Percentiles rank a stretch among this genome's conserved stretches.
phyloP scores from a whole-genome alignment of 2,888 invertebrate species.

The Oscheius sp. region DNA sequence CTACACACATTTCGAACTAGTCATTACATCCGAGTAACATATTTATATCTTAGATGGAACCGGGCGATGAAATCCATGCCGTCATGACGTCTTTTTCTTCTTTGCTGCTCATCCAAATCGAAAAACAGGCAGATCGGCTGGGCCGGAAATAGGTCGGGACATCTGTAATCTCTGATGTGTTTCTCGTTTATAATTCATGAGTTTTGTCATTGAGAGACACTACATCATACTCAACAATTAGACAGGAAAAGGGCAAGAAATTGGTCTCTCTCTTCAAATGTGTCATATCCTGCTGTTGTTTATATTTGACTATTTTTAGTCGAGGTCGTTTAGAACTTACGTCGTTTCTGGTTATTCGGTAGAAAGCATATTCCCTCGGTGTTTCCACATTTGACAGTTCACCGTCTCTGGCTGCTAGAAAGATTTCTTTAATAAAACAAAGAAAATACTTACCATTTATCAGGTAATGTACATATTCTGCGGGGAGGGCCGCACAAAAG shows the following conservation, averaged over 20 bases:
- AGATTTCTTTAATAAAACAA: neutral
- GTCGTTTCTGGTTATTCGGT: conserved; percentile 28
- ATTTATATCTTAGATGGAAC: conserved; percentile 20
- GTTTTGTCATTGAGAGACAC: neutral
- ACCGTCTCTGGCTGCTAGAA: conserved; percentile 32
- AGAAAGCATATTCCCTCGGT: conserved; percentile 32
- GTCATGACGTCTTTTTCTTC: neutral
- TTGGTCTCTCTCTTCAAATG: neutral
- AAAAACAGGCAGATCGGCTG: conserved; percentile 49
- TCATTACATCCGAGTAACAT: conserved; percentile 10
- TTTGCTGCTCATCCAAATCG: conserved; percentile 49
- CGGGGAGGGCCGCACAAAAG: conserved; percentile 46
- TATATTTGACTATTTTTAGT: too few species aligned
- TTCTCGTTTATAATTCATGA: neutral
- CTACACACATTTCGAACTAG: neutral
- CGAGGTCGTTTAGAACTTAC: conserved; percentile 5
- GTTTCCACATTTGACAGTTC: conserved; percentile 25
- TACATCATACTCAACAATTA: neutral
- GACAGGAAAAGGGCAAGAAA: neutral
- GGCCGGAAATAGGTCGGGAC: conserved; percentile 34
- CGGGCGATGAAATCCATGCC: too few species aligned
- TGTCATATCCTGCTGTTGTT: too few species aligned
- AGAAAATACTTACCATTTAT: conserved; percentile 39
- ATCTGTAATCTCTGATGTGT: conserved; percentile 21
- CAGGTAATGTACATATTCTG: conserved; percentile 57